Evolutionary conservation across 2,113 vertebrate genomes (phyloP), one percentile per base, ranked within the genome.

Genomic region (Hiodon tergisus): DNA sequence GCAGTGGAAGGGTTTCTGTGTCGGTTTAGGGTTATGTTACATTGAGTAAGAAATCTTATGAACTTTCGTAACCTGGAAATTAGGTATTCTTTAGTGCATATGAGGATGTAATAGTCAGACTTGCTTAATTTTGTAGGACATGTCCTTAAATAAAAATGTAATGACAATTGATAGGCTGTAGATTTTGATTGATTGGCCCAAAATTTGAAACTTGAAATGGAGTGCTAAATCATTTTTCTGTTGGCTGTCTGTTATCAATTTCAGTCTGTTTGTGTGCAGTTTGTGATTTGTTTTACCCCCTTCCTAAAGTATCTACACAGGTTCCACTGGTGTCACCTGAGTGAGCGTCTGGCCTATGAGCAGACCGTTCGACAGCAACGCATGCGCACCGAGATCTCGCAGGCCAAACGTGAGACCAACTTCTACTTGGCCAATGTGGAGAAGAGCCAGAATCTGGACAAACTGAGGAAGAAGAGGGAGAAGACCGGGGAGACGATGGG

Each of bases 321-420:
- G 63, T 97, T 96, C 85, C 93, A 92, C 59, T 97, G 95, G 95
- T 92, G 90, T 58, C 95, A 97, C 76, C 91, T 97, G 77, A 95
- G 90, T 0, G 95, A 97, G 79, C 91, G 93, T 0, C 84, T 97
- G 72, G 93, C 93, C 1, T 95, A 95, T 11, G 95, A 97, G 79
- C 89, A 90, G 71, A 93, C 89, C 0, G 94, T 97, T 0, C 90
- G 89, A 8, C 86, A 92, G 76, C 95, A 97, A 86, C 91, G 93
- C 66, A 86, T 97, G 61, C 86, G 94, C 52, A 92, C 89, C 0
- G 95, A 96, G 78, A 91, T 96, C 10, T 94, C 94, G 0, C 95
- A 95, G 85, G 94, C 90, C 1, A 97, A 96, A 81, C 88, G 87
- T 0, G 95, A 96, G 77, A 96, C 94, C 0, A 93, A 90, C 84